These are phyloP conservation scores for Dolichallabes microphthalmus DNA, from an alignment of 2,113 vertebrate genomes.

Conservation along the genomic window DNA sequence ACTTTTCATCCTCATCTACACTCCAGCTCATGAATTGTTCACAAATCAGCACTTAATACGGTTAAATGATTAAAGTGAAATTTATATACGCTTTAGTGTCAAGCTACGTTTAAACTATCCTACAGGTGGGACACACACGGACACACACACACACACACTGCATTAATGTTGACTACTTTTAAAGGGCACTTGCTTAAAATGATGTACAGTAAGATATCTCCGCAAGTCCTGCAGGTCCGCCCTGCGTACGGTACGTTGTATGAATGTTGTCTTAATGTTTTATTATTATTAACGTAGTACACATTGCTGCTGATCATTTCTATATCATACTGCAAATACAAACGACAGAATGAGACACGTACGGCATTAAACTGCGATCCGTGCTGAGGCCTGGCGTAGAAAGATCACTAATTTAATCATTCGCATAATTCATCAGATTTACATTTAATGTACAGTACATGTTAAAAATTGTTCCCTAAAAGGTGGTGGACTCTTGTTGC, in stretches of 20 bases:
- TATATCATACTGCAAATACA: not conserved
- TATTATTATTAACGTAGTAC: not conserved
- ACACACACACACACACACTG: constrained; percentile 10
- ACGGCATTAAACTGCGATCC: not conserved
- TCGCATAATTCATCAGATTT: not conserved
- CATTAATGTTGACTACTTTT: not conserved
- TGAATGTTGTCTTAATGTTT: not conserved
- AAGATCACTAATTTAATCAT: not conserved
- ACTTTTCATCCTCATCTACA: not conserved
- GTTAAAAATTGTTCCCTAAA: not conserved
- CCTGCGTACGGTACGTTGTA: not conserved
- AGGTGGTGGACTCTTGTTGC: not conserved
- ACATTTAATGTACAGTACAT: not conserved
- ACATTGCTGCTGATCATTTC: not conserved
- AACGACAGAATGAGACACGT: not conserved
- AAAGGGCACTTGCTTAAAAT: not conserved
- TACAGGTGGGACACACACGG: not conserved
- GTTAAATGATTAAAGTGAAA: not conserved
- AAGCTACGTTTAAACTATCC: not conserved
- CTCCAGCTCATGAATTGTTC: not conserved
- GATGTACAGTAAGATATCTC: not conserved
- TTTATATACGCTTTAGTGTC: not conserved
- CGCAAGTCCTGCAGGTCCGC: not conserved
- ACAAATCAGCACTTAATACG: not conserved
- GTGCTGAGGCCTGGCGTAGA: not conserved